Evolutionary conservation across 30 jellyfish, hydroid and myxozoan species (phyloP).

Genomic region (Pelagia noctiluca): DNA sequence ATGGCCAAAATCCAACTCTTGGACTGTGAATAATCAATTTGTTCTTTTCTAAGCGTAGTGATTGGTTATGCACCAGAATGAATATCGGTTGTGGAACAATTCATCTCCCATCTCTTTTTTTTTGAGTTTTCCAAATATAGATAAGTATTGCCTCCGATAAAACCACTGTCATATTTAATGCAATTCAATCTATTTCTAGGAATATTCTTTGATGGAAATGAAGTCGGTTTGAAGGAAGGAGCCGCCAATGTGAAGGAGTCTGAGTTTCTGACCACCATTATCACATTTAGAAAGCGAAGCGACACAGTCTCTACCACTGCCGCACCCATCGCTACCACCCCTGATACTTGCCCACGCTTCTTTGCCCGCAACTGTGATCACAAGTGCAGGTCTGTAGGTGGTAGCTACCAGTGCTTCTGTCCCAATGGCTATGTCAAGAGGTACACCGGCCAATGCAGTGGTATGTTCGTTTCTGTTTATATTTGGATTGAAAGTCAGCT

Average conservation of each 20-base stretch:
- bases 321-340: slow-evolving; percentile 19
- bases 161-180: background rate
- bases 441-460: slow-evolving; percentile 74
- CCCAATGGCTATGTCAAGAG: slow-evolving; percentile 78
- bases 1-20: too few relatives aligned
- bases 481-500: background rate
- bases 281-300: background rate
- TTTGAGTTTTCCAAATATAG: background rate
- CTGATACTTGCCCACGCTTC: slow-evolving; percentile 54
- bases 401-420: slow-evolving; percentile 66
- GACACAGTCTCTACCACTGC: slow-evolving; percentile 15
- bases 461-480: too few relatives aligned
- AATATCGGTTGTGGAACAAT: too few relatives aligned
- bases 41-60: too few relatives aligned
- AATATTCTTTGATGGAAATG: slow-evolving; percentile 13
- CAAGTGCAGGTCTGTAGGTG: slow-evolving; percentile 55
- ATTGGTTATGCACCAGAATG: too few relatives aligned
- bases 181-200: slow-evolving; percentile 8
- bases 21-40: too few relatives aligned
- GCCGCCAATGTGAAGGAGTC: slow-evolving; percentile 31
- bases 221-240: slow-evolving; percentile 50
- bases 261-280: slow-evolving; percentile 20
- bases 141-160: too few relatives aligned
- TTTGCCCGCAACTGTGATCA: slow-evolving; percentile 64
- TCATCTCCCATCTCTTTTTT: background rate